Evolutionary conservation across 2,113 vertebrate species (phyloP).

Genomic region (Corythornis cristatus): DNA sequence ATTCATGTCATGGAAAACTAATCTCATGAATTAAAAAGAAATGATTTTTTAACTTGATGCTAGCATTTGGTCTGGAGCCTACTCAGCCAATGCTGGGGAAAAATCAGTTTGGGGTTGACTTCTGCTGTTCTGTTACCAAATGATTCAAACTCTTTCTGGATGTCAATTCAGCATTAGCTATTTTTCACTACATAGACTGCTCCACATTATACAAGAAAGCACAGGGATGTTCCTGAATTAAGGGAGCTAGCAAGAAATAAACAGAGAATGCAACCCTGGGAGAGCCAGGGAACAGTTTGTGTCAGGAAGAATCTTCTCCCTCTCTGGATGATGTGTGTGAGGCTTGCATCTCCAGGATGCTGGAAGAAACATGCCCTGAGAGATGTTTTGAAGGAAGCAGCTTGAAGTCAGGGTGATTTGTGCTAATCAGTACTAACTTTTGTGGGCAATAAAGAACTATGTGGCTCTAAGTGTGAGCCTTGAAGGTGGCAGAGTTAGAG

Average conservation of each 20-base stretch:
- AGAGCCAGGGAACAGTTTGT: not conserved
- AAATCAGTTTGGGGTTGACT: accelerated
- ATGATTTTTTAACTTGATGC: not conserved
- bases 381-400: not conserved
- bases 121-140: not conserved
- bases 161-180: not conserved
- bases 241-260: not conserved
- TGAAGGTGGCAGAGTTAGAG: not conserved
- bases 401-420: not conserved
- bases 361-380: not conserved
- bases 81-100: not conserved
- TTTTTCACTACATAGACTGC: not conserved
- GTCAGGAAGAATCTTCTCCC: not conserved
- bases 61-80: not conserved
- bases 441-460: not conserved
- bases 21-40: not conserved
- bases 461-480: not conserved
- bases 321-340: accelerated
- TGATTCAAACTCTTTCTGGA: not conserved
- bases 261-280: not conserved
- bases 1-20: not conserved
- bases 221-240: not conserved
- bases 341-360: not conserved
- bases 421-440: not conserved
- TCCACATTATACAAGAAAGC: not conserved